Conservation (phyloP, 2,113 vertebrate species). For the Boulengeromyrus knoepffleri region DNA sequence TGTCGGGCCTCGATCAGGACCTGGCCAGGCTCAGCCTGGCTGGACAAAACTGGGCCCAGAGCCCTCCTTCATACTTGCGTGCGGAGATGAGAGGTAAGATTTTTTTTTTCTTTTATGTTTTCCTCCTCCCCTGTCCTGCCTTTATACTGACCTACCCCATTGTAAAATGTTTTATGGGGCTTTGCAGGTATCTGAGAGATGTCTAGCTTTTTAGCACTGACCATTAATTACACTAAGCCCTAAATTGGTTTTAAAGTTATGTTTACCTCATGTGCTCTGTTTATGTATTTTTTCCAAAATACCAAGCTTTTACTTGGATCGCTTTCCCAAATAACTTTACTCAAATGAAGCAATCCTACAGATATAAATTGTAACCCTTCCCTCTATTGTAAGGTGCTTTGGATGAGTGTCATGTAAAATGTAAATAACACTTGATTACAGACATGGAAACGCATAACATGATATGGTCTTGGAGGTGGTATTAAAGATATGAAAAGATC, state of each 20-base stretch:
- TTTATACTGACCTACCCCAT: background rate
- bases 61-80: conserved; percentile 74
- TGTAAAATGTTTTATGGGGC: background rate
- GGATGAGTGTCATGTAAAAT: background rate
- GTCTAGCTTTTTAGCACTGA: background rate
- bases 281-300: background rate
- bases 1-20: conserved; percentile 74
- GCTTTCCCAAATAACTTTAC: background rate
- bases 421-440: background rate
- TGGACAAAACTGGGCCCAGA: conserved; percentile 77
- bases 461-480: background rate
- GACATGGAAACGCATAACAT: background rate
- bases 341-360: background rate
- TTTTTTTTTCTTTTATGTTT: background rate
- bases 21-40: conserved; percentile 75
- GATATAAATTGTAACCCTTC: background rate
- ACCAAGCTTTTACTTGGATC: background rate
- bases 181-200: background rate
- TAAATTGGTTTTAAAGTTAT: background rate
- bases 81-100: conserved; percentile 78
- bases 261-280: background rate
- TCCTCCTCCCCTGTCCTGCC: background rate
- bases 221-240: background rate
- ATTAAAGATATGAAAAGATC: background rate
- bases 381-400: background rate